Percentiles rank a stretch among this genome's conserved stretches.
Evolutionary conservation across 2,888 invertebrate genomes (phyloP).

Genomic region (Deroplatys truncata): DNA sequence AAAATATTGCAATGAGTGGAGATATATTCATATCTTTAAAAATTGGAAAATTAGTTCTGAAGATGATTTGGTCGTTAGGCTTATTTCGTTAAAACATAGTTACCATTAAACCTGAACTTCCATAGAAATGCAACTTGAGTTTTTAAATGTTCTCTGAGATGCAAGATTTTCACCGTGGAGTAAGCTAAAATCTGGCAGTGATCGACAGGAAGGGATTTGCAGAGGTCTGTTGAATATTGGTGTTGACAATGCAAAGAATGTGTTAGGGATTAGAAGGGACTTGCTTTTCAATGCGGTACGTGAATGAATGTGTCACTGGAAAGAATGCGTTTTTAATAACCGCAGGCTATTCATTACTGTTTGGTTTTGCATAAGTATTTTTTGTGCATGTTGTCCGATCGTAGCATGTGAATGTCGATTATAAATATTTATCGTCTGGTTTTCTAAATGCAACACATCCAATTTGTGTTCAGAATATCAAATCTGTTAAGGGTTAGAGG

Average conservation of each 20-base stretch:
- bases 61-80: too few species aligned
- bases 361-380: not conserved
- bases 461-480: not conserved
- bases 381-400: not conserved
- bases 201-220: not conserved
- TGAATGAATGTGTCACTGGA: not conserved
- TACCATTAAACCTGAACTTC: too few species aligned
- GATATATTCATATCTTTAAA: too few species aligned
- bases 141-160: too few species aligned
- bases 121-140: too few species aligned
- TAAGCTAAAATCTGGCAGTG: not conserved
- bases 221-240: not conserved
- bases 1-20: too few species aligned
- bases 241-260: not conserved
- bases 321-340: not conserved
- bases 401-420: not conserved
- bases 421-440: not conserved
- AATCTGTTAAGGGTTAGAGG: not conserved
- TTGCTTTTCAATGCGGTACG: not conserved
- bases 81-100: too few species aligned
- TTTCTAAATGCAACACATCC: not conserved
- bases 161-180: too few species aligned
- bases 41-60: too few species aligned
- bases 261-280: not conserved
- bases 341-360: not conserved